Evolutionary conservation across 2,888 invertebrate genomes (phyloP), one percentile per base, ranked within the genome.

Genomic region (Aspidiotus rigidus): DNA sequence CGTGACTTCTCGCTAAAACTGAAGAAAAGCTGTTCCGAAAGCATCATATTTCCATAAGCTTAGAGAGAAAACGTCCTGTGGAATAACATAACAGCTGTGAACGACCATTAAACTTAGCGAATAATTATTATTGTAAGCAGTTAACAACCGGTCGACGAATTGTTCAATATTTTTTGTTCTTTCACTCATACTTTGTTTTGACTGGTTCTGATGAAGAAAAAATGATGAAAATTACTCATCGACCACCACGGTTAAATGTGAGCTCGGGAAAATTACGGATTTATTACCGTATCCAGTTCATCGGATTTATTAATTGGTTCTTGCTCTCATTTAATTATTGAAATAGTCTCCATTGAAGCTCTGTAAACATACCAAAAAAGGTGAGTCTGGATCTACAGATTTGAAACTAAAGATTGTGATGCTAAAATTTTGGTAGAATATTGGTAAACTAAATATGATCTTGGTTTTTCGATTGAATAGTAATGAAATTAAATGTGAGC

Each of bases 261-360:
- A 56, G 56, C 16, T n/a, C 15, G 56, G 56, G 15, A n/a, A 56
- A 56, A 56, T 10, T 56, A 56, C 16, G n/a, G 9, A 56, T n/a
- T n/a, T n/a, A n/a, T n/a, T n/a, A n/a, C n/a, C n/a, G n/a, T n/a
- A n/a, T n/a, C n/a, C n/a, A n/a, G 56, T 56, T 56, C 15, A 15
- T 56, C 15, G 56, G 56, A 56, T 56, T 56, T 56, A 56, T 56
- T n/a, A 56, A 8, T 15, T 10, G 9, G 16, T 56, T 56, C 16
- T 44, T 44, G 49, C 8, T 56, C 16, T 56, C 7, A 56, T 56
- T 56, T 56, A 56, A 56, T 56, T 56, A 15, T 56, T 56, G 56
- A 56, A 56, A 56, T 56, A 56, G 16, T 56, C 56, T 15, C 56
- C 56, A 56, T 56, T 56, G 56, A 56, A 56, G 56, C 56, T 56